Evolutionary conservation across 2,888 invertebrate species (phyloP).

Genomic region (Dasysyrphus tricinctus): DNA sequence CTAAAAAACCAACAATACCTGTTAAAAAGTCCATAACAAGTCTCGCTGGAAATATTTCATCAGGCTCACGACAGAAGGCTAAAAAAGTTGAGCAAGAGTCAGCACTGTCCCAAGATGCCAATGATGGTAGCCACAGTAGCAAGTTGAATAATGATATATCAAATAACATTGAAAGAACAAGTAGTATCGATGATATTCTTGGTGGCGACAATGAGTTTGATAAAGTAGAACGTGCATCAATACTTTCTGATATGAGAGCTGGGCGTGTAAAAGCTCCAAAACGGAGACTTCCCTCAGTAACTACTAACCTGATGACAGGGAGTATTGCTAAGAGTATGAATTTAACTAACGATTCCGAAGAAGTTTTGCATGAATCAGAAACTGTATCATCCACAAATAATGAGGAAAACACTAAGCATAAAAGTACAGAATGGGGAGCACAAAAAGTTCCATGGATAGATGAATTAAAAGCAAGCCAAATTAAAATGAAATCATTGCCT

Average conservation of each 20-base stretch:
- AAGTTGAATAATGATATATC: slow-evolving; percentile 79
- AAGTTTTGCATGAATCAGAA: slow-evolving; percentile 69
- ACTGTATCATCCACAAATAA: slow-evolving; percentile 66
- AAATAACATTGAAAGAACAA: slow-evolving; percentile 77
- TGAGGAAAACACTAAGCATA: slow-evolving; percentile 84
- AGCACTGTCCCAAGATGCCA: slow-evolving; percentile 81
- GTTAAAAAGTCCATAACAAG: slow-evolving; percentile 87
- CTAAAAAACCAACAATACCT: slow-evolving; percentile 87
- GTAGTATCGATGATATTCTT: slow-evolving; percentile 78
- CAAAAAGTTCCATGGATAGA: slow-evolving; percentile 92
- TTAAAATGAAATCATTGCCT: slow-evolving; percentile 82
- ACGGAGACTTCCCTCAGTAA: slow-evolving; percentile 86
- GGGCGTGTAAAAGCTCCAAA: slow-evolving; percentile 85
- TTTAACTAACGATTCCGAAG: slow-evolving; percentile 80
- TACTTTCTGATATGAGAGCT: slow-evolving; percentile 88
- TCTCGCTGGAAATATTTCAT: slow-evolving; percentile 85
- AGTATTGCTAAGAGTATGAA: slow-evolving; percentile 81
- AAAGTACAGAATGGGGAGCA: slow-evolving; percentile 89
- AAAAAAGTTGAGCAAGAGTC: slow-evolving; percentile 85
- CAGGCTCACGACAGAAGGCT: too few species aligned
- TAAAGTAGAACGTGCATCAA: slow-evolving; percentile 86
- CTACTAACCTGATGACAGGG: slow-evolving; percentile 81
- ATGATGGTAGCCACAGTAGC: slow-evolving; percentile 84
- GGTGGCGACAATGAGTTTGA: slow-evolving; percentile 85
- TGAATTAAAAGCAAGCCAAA: slow-evolving; percentile 91